Conservation (phyloP, 2,888 invertebrate genomes). For the Rotaria sp. region DNA sequence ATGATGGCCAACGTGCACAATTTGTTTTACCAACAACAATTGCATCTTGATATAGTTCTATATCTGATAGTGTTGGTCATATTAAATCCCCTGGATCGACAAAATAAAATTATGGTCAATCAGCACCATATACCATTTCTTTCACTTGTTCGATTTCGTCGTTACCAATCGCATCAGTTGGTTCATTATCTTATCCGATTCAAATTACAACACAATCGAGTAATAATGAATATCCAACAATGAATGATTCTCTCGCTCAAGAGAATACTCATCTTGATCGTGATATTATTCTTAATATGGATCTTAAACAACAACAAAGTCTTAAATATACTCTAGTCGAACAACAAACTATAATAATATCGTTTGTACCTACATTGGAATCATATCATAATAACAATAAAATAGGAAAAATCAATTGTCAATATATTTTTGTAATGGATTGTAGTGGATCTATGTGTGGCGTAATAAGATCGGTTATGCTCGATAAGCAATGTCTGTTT, state of each 20-base stretch:
- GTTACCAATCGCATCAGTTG: not conserved
- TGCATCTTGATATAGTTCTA: not conserved
- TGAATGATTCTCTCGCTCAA: not conserved
- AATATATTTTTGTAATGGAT: not conserved
- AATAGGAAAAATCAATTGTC: not conserved
- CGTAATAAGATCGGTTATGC: not conserved
- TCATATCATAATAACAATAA: not conserved
- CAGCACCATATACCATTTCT: not conserved
- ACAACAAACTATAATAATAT: not conserved
- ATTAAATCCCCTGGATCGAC: not conserved
- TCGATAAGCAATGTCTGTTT: not conserved
- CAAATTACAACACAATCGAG: not conserved
- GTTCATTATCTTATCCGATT: not conserved
- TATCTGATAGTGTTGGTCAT: not conserved
- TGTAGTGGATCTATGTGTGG: not conserved
- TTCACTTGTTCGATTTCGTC: not conserved
- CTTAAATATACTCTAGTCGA: not conserved
- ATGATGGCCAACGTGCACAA: conserved; percentile 1
- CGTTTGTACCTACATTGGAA: not conserved
- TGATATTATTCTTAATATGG: not conserved
- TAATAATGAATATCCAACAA: not conserved
- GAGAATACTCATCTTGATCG: conserved; percentile 8
- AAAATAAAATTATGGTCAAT: not conserved
- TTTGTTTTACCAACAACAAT: not conserved
- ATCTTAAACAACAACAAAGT: not conserved